Evolutionary conservation across 2,113 vertebrate species (phyloP).

Genomic region (Caretta caretta): DNA sequence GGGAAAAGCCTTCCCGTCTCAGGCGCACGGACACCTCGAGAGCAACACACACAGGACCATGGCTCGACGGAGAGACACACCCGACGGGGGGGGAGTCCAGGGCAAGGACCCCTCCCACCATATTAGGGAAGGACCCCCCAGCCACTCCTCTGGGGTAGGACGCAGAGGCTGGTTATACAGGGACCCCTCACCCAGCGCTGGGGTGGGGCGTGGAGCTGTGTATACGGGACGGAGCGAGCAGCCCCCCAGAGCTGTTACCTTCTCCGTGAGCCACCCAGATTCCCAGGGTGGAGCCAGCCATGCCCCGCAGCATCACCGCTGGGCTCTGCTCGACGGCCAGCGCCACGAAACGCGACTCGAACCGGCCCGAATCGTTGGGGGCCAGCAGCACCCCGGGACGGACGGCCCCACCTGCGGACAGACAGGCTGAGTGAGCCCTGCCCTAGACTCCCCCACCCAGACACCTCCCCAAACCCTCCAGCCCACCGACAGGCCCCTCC

Average conservation of each 20-base stretch:
- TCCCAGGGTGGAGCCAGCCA: slow-evolving; percentile 89
- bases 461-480: background rate
- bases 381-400: slow-evolving; percentile 80
- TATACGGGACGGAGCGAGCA: no score
- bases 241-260: slow-evolving; percentile 76
- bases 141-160: background rate
- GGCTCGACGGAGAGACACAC: no score
- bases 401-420: background rate
- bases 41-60: no score
- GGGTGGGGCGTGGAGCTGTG: no score
- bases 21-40: no score
- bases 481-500: background rate
- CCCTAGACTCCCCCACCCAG: slow-evolving; percentile 31
- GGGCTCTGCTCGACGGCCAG: slow-evolving; percentile 84
- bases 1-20: no score
- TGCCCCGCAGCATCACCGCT: slow-evolving; percentile 88
- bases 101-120: no score
- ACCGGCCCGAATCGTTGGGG: slow-evolving; percentile 89
- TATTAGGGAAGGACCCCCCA: no score
- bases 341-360: slow-evolving; percentile 90
- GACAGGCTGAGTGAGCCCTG: background rate
- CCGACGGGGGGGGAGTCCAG: no score
- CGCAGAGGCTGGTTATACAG: no score
- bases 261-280: slow-evolving; percentile 94
- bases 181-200: no score